These are phyloP conservation scores for Aleiodes leptofemur DNA, from an alignment of 2,888 invertebrate genomes.

Conservation along the genomic window DNA sequence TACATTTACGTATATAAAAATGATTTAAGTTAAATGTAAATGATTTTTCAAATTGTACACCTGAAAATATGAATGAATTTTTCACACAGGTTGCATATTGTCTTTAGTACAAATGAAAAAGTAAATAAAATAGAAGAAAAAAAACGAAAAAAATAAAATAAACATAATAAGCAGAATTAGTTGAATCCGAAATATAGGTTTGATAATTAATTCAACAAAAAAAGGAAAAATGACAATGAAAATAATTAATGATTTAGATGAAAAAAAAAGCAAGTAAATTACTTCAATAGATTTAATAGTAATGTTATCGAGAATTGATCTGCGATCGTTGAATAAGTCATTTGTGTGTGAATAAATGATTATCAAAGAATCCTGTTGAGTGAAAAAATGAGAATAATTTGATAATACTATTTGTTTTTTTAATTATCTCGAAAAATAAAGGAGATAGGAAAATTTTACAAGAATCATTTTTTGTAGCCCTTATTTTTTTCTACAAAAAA, in stretches of 20 bases:
- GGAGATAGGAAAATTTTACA: not conserved
- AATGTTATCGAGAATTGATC: constrained; percentile 15
- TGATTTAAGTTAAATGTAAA: constrained; percentile 59
- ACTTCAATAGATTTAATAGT: constrained; percentile 18
- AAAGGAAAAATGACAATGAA: constrained; percentile 33
- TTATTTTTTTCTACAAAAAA: not conserved
- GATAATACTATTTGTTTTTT: too few species aligned
- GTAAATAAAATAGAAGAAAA: not conserved
- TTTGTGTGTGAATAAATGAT: not conserved
- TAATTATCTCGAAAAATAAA: too few species aligned
- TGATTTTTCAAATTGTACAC: constrained; percentile 67
- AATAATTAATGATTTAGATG: constrained; percentile 1
- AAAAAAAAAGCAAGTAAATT: not conserved
- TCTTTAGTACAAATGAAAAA: constrained; percentile 38
- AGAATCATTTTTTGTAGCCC: not conserved
- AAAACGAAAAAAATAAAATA: not conserved
- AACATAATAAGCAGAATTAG: constrained; percentile 13
- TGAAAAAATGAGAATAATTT: not conserved
- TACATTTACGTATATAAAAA: constrained; percentile 67
- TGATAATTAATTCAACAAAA: not conserved
- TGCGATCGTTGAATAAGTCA: constrained; percentile 18
- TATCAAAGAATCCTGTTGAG: not conserved
- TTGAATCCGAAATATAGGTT: constrained; percentile 34
- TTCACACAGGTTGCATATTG: constrained; percentile 24
- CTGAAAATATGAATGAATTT: constrained; percentile 53